Evolutionary conservation across 1,140 invertebrate species (phyloP), one percentile per base, ranked within the genome.

Genomic region (Dinoponera quadriceps): DNA sequence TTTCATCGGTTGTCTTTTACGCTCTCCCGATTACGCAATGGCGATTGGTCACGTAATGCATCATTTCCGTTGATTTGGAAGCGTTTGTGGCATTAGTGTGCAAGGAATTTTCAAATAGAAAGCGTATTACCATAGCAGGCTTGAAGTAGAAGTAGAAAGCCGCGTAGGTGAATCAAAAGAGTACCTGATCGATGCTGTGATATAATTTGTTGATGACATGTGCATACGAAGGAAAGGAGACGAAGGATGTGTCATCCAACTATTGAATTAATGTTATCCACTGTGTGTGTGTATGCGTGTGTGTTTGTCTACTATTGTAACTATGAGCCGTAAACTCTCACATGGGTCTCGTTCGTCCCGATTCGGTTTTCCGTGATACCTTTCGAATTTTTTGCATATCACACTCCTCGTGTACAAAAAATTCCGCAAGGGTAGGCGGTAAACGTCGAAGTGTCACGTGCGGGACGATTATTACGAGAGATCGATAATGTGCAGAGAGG

Each of bases 231-330:
- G 29, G 48, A 4, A 54, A 55, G 65, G n/a, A 80, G 75, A 69
- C n/a, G 71, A 71, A 80, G 51, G 38, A 69, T 71, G 63, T 57
- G 65, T 71, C 51, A 80, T 59, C 65, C 65, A 20, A 80, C 22
- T 54, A 48, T 57, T 78, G 44, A 68, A 78, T 78, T 55, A 22
- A 44, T 80, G 18, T 80, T 71, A 55, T 68, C 18, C 27, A 20
- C 63, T 77, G 27, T 74, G 16, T 68, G 22, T 69, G 33, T 78
- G 9, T 44, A 11, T 11, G 29, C 5, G 29, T 33, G 29, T 5
- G 29, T 33, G 29, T 33, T 2, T 33, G 29, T 33, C 2, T 33
- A 33, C 18, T 18, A 38, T 0, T 11, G n/a, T 29, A 57, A 27
- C 14, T 71, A 25, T 59, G 57, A 57, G n/a, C 13, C 51, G 44